phyloP scores from a whole-genome alignment of 2,888 invertebrate species.

The Aphrophora alni region DNA sequence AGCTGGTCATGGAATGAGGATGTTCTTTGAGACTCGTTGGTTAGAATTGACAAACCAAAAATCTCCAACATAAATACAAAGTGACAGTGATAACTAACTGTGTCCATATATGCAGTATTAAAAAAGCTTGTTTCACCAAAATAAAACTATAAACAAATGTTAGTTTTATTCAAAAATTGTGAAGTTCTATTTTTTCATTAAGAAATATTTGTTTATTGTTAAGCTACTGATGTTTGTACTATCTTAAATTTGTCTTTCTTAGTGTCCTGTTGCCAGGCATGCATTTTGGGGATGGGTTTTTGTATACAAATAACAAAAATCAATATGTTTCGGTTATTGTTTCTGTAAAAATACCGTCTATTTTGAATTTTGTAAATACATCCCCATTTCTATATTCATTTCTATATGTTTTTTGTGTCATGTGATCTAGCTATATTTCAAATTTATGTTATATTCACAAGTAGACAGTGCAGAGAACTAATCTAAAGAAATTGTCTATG shows the following conservation, averaged over 20 bases:
- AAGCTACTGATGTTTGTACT: background rate
- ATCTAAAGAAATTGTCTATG: background rate
- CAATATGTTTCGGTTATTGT: background rate
- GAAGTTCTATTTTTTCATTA: background rate
- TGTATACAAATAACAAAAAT: background rate
- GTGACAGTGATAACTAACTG: background rate
- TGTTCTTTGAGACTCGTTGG: conserved; percentile 93
- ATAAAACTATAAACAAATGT: background rate
- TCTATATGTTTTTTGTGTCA: background rate
- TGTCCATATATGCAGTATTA: background rate
- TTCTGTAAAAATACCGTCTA: background rate
- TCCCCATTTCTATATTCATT: background rate
- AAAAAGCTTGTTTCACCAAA: background rate
- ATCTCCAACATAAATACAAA: conserved; percentile 10
- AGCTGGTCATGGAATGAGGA: conserved; percentile 92
- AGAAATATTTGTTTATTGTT: background rate
- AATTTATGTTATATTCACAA: background rate
- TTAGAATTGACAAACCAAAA: conserved; percentile 63
- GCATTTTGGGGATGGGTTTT: background rate
- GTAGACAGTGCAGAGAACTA: background rate
- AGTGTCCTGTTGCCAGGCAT: background rate
- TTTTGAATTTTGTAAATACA: background rate
- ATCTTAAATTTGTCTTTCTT: background rate
- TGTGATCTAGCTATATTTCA: background rate
- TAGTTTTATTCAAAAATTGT: background rate